Evolutionary conservation across 2,888 invertebrate genomes (phyloP), one percentile per base, ranked within the genome.

Genomic region (Stenodera caucasica): DNA sequence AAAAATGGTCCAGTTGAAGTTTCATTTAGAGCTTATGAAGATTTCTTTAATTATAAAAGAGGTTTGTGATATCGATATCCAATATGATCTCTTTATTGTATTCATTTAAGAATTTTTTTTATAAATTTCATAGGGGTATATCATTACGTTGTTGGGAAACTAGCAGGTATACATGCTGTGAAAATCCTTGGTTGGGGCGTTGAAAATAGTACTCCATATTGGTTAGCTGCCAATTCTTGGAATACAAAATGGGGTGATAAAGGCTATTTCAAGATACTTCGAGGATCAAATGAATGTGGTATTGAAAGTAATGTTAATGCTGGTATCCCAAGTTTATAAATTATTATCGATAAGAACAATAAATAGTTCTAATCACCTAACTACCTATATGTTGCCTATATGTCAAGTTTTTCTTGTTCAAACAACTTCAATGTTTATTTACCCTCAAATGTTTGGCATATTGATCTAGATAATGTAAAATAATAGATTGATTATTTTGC

Each of bases 201-300:
- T 0, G 90, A 92, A 65, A 84, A 86, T 53, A 45, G 67, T 45
- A 85, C 8, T 21, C 14, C 90, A 50, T 96, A 94, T 79, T 96
- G 96, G 96, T 85, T 94, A 32, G 86, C 93, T 70, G 93, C 92
- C 55, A 96, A 96, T 82, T 94, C 93, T 0, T 96, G 96, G 96
- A 96, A 96, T 82, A 84, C 85, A 0, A 95, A 95, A 78, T 96
- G 96, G 96, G 96, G 96, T 67, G 88, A 91, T 76, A 85, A 88
- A 74, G 94, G 94, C 2, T 93, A 85, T 81, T 94, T 96, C 83
- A 94, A 93, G 80, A 94, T 96, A 65, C 81, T 91, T 21, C 86
- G 95, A 60, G 96, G 95, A 2, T 78, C 82, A 63, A 87, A 91
- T 76, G 89, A 91, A 71, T 90, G 90, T 72, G 90, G 90, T 11